Base-by-base conservation (phyloP, 30 jellyfish, hydroid and myxozoan genomes). In the Pseudorhiza aurosa region DNA sequence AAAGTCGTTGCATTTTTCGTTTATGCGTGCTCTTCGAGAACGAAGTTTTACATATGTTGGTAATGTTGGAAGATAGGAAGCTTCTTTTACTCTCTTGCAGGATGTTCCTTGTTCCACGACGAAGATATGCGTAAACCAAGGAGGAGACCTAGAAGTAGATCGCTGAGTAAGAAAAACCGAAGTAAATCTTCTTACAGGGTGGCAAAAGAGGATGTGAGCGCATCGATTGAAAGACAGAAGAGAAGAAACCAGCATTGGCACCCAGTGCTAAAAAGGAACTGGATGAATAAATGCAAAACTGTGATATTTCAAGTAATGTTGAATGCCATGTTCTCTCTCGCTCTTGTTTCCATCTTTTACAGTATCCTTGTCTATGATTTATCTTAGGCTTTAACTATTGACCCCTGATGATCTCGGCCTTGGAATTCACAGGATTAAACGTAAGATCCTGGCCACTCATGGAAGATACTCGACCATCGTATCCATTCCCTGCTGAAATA, bases 341-440 rank as follows among this genome's bases (percentile, higher is more conserved):
- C 45, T 3, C 75, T 55, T 30, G 18, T 36, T 18, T 30, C 35
- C 18, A 19, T 55, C 19, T 21, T 74, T 22, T 51, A 21, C 32
- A 28, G 43, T 31, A 44, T 74, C 18, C 69, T 74, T 15, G 56
- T 74, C 2, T 74, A 53, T 55, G 87, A 74, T 56, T 56, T 74
- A 40, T 74, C 87, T 2, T 74, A 50, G 56, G 11, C 8, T n/a
- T n/a, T n/a, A n/a, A n/a, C n/a, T n/a, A n/a, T n/a, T n/a, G n/a
- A n/a, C n/a, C n/a, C n/a, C n/a, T n/a, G n/a, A n/a, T n/a, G n/a
- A n/a, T n/a, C n/a, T n/a, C n/a, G n/a, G n/a, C n/a, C n/a, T n/a
- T n/a, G n/a, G n/a, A n/a, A n/a, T n/a, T n/a, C n/a, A n/a, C n/a
- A n/a, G n/a, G n/a, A n/a, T n/a, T n/a, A n/a, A n/a, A n/a, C n/a